Conservation (phyloP, 2,113 vertebrate genomes). For the Thermophis baileyi region DNA sequence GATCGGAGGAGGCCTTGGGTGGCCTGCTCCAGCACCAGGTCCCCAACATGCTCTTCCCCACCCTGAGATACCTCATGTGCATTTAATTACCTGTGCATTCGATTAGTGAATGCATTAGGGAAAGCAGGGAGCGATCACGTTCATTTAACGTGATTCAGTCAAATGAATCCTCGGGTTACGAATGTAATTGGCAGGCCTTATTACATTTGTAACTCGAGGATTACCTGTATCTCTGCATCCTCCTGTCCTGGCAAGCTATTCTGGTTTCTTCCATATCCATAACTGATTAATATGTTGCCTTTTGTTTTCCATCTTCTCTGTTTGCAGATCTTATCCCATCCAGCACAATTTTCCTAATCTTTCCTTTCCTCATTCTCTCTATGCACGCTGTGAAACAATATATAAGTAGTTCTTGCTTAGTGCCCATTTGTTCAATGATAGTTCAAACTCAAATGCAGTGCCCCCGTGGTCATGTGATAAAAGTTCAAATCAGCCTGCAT, state of each 20-base stretch:
- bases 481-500: not conserved
- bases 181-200: too few relatives aligned
- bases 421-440: not conserved
- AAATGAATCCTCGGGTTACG: too few relatives aligned
- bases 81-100: too few relatives aligned
- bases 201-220: too few relatives aligned
- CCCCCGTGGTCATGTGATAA: not conserved
- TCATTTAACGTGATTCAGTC: too few relatives aligned
- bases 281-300: not conserved
- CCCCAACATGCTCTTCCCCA: too few relatives aligned
- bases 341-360: not conserved
- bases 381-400: not conserved
- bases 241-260: not conserved
- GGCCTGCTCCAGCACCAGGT: too few relatives aligned
- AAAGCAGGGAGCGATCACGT: too few relatives aligned
- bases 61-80: too few relatives aligned
- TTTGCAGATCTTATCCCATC: not conserved
- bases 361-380: not conserved
- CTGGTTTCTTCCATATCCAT: not conserved
- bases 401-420: not conserved
- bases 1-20: too few relatives aligned
- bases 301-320: not conserved
- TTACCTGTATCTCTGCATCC: not conserved
- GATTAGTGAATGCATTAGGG: too few relatives aligned
- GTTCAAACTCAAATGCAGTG: not conserved